These are phyloP conservation scores for Ptychobarbus kaznakovi DNA, from an alignment of 2,797 vertebrate genomes.

Conservation along the genomic window DNA sequence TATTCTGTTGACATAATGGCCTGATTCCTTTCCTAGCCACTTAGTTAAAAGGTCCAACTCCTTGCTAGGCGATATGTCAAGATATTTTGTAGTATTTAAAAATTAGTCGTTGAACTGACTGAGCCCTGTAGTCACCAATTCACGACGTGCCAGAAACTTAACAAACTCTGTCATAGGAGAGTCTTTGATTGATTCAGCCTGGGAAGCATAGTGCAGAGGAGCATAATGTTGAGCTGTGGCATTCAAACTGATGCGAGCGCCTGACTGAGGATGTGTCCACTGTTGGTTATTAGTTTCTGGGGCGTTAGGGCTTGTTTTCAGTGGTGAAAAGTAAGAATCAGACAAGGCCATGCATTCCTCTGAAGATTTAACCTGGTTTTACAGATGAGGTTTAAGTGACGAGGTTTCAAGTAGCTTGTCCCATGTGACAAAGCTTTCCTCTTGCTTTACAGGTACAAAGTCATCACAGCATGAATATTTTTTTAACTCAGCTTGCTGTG, in stretches of 20 bases:
- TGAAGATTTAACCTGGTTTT: neutral
- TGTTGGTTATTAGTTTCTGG: neutral
- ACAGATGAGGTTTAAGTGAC: neutral
- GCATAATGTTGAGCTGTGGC: neutral
- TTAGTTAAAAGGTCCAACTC: slow-evolving; percentile 4
- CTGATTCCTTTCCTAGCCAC: neutral
- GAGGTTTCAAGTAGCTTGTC: neutral
- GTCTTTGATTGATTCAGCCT: neutral
- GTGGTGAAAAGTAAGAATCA: neutral
- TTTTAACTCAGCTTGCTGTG: neutral
- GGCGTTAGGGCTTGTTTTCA: neutral
- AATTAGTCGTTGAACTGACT: slow-evolving; percentile 2
- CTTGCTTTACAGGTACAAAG: neutral
- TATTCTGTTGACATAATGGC: slow-evolving; percentile 10
- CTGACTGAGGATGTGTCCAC: neutral
- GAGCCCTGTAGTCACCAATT: slow-evolving; percentile 1
- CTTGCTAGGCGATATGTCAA: neutral
- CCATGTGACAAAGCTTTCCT: neutral
- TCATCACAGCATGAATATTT: neutral
- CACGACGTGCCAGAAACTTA: neutral
- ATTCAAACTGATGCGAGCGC: neutral
- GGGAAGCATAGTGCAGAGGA: neutral
- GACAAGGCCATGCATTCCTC: neutral
- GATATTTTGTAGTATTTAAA: neutral
- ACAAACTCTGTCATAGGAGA: neutral